Conservation (phyloP, 2,113 vertebrate genomes). For the Cairina moschata region DNA sequence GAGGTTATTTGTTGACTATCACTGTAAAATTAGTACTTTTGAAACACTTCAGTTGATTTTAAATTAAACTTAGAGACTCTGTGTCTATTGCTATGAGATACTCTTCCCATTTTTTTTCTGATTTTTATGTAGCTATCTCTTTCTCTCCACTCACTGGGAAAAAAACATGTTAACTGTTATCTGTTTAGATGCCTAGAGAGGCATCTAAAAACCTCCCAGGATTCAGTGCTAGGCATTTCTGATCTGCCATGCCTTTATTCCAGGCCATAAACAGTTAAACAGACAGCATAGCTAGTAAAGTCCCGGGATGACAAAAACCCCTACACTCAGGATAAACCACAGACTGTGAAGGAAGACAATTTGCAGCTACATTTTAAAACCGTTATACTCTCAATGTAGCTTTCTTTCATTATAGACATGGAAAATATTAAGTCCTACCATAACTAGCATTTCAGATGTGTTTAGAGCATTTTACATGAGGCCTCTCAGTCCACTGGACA, state of each 20-base stretch:
- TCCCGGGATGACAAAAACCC: constrained; percentile 24
- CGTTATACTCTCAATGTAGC: background rate
- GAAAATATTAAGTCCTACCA: background rate
- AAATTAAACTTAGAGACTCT: background rate
- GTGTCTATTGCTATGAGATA: background rate
- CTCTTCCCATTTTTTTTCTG: background rate
- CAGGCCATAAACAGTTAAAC: background rate
- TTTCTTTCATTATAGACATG: background rate
- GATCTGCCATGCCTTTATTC: background rate
- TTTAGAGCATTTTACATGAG: background rate
- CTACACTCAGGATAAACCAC: constrained; percentile 9
- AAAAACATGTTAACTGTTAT: too few species aligned
- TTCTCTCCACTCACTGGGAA: background rate
- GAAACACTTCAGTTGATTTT: background rate
- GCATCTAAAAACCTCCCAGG: background rate
- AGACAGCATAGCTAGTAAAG: background rate
- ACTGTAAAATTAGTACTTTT: background rate
- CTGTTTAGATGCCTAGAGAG: too few species aligned
- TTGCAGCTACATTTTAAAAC: background rate
- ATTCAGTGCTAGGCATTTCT: background rate
- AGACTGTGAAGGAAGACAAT: constrained; percentile 16
- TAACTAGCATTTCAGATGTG: background rate
- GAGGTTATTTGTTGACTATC: background rate
- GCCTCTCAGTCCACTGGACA: background rate
- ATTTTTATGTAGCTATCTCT: background rate